Percentiles rank a stretch among this genome's conserved stretches.
These are phyloP conservation scores for Serranus cabrilla DNA, from an alignment of 2,797 vertebrate species.

Conservation along the genomic window DNA sequence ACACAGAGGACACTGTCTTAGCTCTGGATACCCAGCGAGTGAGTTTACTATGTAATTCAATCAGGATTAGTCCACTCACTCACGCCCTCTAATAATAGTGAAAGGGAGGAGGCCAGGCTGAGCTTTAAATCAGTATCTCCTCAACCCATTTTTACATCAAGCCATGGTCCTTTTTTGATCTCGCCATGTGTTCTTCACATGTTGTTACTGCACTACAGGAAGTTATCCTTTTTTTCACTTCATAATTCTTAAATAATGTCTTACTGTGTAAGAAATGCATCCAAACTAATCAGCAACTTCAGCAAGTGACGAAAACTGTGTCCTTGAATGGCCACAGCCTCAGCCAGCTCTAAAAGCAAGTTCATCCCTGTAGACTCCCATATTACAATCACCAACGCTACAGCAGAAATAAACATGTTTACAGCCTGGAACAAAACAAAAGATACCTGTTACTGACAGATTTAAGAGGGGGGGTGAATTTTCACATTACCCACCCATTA, in stretches of 20 bases:
- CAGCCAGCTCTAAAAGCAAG: too few species aligned
- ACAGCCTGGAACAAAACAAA: too few species aligned
- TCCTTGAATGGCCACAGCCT: too few species aligned
- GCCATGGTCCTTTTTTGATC: constrained; percentile 13
- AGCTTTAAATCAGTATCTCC: constrained; percentile 47
- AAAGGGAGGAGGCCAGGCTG: constrained; percentile 45
- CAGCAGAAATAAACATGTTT: too few species aligned
- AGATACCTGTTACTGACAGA: too few species aligned
- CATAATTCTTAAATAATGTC: not conserved
- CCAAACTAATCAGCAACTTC: too few species aligned
- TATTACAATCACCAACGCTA: too few species aligned
- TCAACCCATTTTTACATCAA: constrained; percentile 47
- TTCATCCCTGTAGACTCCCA: too few species aligned
- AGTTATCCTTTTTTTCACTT: not conserved
- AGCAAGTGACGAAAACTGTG: too few species aligned
- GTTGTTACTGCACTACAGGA: not conserved
- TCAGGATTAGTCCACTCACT: constrained; percentile 77
- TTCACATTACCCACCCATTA: too few species aligned
- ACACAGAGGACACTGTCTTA: constrained; percentile 84
- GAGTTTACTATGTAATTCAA: constrained; percentile 81
- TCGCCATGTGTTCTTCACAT: not conserved
- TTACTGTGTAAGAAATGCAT: not conserved
- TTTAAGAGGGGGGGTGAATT: too few species aligned
- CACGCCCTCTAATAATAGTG: constrained; percentile 71
- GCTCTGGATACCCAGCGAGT: constrained; percentile 64